Evolutionary conservation across 2,888 invertebrate genomes (phyloP).

Genomic region (Odontocolon sp.): DNA sequence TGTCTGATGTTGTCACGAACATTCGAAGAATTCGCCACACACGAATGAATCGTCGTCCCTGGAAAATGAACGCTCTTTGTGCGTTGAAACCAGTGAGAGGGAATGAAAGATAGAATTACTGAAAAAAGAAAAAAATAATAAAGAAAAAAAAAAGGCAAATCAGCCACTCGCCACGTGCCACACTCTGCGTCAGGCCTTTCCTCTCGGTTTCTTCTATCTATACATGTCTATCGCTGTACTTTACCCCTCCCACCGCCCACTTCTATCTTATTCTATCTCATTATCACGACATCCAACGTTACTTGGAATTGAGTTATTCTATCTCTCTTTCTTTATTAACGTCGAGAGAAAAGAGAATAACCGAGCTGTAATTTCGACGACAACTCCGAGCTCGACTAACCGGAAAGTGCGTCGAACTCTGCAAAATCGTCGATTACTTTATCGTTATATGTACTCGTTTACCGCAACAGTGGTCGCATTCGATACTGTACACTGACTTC

Average conservation of each 20-base stretch:
- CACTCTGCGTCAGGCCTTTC: constrained; percentile 22
- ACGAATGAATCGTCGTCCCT: constrained; percentile 53
- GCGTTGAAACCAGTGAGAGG: background rate
- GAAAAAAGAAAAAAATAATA: constrained; percentile 1
- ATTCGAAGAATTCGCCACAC: constrained; percentile 43
- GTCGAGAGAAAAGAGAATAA: background rate
- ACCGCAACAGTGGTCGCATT: background rate
- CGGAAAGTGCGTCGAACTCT: constrained; percentile 27
- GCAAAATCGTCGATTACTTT: background rate
- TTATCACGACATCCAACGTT: background rate
- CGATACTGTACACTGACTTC: background rate
- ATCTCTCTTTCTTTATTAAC: background rate
- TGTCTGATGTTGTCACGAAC: background rate
- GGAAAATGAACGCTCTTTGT: constrained; percentile 52
- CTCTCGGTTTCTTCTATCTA: background rate
- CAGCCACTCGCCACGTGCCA: constrained; percentile 56
- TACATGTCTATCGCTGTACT: constrained; percentile 22
- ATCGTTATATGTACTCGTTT: constrained; percentile 4
- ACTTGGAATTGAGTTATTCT: constrained; percentile 32
- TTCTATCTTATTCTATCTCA: background rate
- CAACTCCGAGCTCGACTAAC: background rate
- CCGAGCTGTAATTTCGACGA: background rate
- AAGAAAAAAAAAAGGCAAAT: constrained; percentile 33
- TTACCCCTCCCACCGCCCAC: background rate
- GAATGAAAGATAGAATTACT: background rate